A percentile compares a stretch with the other conserved stretches of the same genome.
Evolutionary conservation across 2,888 invertebrate genomes (phyloP).

Genomic region (Mythimna albipuncta): DNA sequence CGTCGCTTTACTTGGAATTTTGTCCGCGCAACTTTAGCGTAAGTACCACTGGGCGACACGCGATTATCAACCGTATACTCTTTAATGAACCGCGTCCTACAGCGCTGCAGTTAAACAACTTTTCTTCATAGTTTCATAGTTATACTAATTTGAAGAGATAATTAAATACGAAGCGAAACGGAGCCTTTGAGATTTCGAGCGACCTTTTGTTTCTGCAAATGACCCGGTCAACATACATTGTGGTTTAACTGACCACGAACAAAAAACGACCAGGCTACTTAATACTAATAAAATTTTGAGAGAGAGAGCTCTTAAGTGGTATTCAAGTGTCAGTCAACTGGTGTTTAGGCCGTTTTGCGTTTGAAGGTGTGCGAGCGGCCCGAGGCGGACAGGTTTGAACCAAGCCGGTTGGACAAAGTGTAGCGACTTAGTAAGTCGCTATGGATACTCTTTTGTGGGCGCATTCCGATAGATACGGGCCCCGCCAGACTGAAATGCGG

Average conservation of each 20-base stretch:
- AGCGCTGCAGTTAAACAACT: slow-evolving; percentile 55
- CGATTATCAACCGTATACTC: slow-evolving; percentile 77
- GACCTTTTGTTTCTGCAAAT: slow-evolving; percentile 63
- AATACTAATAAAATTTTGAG: slow-evolving; percentile 87
- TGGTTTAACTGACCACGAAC: slow-evolving; percentile 66
- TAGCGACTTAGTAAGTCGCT: slow-evolving; percentile 85
- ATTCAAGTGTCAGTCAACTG: slow-evolving; percentile 90
- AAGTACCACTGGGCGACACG: slow-evolving; percentile 71
- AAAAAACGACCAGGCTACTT: slow-evolving; percentile 84
- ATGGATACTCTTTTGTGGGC: slow-evolving; percentile 86
- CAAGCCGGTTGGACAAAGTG: slow-evolving; percentile 88
- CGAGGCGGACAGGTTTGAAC: slow-evolving; percentile 79
- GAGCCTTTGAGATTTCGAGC: slow-evolving; percentile 47
- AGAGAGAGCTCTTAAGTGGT: slow-evolving; percentile 86
- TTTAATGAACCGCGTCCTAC: slow-evolving; percentile 58
- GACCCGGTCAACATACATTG: slow-evolving; percentile 73
- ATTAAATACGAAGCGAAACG: slow-evolving; percentile 53
- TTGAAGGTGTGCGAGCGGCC: slow-evolving; percentile 66
- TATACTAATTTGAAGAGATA: slow-evolving; percentile 56
- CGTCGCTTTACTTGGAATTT: slow-evolving; percentile 80
- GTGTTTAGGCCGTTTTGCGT: slow-evolving; percentile 80
- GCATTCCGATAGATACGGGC: slow-evolving; percentile 89
- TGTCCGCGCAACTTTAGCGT: slow-evolving; percentile 69
- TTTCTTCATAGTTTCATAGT: slow-evolving; percentile 55
- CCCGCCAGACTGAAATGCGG: slow-evolving; percentile 84